Percentiles rank a stretch among this genome's conserved stretches.
Conservation (phyloP, 1,140 invertebrate species). For the Heliconius himera region DNA sequence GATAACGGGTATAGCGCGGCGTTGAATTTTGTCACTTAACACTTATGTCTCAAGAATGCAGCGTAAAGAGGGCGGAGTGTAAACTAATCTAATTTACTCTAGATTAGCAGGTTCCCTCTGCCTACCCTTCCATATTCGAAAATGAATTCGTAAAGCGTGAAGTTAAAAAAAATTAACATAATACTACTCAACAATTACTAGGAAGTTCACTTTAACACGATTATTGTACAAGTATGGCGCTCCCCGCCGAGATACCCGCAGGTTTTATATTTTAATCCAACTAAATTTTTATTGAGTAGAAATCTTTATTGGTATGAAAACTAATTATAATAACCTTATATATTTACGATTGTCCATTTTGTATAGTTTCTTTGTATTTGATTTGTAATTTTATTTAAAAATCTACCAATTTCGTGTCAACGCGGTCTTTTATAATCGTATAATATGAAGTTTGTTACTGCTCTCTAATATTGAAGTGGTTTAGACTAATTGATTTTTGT, state of each 20-base stretch:
- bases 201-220: constrained; percentile 19
- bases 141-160: too few species aligned
- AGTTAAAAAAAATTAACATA: too few species aligned
- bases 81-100: too few species aligned
- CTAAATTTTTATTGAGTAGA: constrained; percentile 24
- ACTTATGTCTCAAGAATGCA: too few species aligned
- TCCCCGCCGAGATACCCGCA: constrained; percentile 33
- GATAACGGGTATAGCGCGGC: too few species aligned
- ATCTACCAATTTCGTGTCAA: neutral
- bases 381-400: neutral
- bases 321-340: constrained; percentile 11
- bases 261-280: constrained; percentile 44
- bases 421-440: constrained; percentile 5
- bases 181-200: neutral
- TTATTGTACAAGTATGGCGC: constrained; percentile 19
- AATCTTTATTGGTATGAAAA: constrained; percentile 14
- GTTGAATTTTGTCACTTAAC: too few species aligned
- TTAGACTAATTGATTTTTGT: constrained; percentile 6
- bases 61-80: too few species aligned
- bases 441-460: neutral
- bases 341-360: neutral
- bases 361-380: neutral
- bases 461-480: neutral
- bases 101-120: neutral
- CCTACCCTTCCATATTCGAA: neutral